These are phyloP conservation scores for Pseudococcus viburni DNA, from an alignment of 2,888 invertebrate genomes.

Conservation along the genomic window DNA sequence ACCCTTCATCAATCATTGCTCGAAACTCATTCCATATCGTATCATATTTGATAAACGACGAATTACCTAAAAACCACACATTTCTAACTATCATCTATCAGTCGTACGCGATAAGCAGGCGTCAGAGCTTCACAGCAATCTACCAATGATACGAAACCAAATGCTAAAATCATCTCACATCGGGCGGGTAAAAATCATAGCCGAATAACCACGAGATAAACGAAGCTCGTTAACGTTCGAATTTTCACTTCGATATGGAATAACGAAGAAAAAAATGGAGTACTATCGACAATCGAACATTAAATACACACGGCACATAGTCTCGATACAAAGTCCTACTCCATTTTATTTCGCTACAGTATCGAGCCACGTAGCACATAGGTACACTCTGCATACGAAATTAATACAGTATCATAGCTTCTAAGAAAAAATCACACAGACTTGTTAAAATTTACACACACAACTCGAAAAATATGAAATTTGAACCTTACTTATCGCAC, in stretches of 20 bases:
- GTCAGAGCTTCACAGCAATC: neutral
- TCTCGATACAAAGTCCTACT: conserved; percentile 30
- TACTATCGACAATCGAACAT: neutral
- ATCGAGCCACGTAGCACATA: neutral
- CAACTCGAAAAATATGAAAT: conserved; percentile 26
- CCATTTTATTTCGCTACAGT: conserved; percentile 1
- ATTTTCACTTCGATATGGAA: neutral
- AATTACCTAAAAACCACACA: neutral
- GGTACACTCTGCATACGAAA: neutral
- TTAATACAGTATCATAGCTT: conserved; percentile 2
- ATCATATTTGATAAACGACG: neutral
- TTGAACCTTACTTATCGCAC: conserved; percentile 21
- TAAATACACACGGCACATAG: neutral
- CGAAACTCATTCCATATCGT: too few species aligned
- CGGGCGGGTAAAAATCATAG: conserved; percentile 7
- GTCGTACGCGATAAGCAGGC: neutral
- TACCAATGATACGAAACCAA: neutral
- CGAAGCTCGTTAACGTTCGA: neutral
- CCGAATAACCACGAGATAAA: neutral
- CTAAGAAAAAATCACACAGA: conserved; percentile 21
- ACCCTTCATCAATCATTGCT: too few species aligned
- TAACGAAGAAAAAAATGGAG: neutral
- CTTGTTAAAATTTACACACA: neutral
- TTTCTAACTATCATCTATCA: neutral
- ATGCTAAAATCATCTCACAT: conserved; percentile 9